Conservation (phyloP, 2,888 invertebrate species). For the Lordiphosa fenestrarum region DNA sequence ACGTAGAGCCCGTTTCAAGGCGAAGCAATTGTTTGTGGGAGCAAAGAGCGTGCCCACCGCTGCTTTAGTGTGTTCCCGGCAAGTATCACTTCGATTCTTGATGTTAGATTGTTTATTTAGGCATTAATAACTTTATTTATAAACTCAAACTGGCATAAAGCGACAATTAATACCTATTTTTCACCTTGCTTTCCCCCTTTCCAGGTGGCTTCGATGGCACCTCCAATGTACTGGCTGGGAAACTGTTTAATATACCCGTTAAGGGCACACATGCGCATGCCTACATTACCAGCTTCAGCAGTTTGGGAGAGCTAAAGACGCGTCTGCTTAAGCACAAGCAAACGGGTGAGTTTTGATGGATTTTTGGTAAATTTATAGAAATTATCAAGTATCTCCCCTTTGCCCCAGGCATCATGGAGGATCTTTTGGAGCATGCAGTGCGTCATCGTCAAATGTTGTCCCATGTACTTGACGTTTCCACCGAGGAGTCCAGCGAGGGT, state of each 20-base stretch:
- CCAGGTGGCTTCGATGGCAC: conserved; percentile 98
- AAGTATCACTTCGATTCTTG: too few species aligned
- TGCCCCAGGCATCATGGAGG: conserved; percentile 81
- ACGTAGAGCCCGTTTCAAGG: too few species aligned
- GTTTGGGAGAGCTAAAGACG: conserved; percentile 83
- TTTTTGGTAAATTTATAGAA: too few species aligned
- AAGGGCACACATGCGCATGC: conserved; percentile 99
- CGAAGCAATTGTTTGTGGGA: too few species aligned
- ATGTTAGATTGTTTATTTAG: too few species aligned
- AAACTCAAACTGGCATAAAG: too few species aligned
- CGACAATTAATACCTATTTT: background rate
- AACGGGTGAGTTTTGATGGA: conserved; percentile 73
- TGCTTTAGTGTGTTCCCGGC: too few species aligned
- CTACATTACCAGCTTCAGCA: conserved; percentile 95
- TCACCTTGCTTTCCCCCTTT: background rate
- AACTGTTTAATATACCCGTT: conserved; percentile 97
- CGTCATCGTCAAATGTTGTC: conserved; percentile 88
- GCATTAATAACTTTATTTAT: too few species aligned
- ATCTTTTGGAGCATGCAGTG: conserved; percentile 85
- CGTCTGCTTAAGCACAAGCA: conserved; percentile 81
- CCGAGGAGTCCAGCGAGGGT: conserved; percentile 94
- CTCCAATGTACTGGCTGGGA: conserved; percentile 98
- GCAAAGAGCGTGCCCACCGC: too few species aligned
- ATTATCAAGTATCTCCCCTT: too few species aligned
- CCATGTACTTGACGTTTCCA: conserved; percentile 86